phyloP scores from a whole-genome alignment of 2,113 vertebrate genomes.

The Eonycteris spelaea region DNA sequence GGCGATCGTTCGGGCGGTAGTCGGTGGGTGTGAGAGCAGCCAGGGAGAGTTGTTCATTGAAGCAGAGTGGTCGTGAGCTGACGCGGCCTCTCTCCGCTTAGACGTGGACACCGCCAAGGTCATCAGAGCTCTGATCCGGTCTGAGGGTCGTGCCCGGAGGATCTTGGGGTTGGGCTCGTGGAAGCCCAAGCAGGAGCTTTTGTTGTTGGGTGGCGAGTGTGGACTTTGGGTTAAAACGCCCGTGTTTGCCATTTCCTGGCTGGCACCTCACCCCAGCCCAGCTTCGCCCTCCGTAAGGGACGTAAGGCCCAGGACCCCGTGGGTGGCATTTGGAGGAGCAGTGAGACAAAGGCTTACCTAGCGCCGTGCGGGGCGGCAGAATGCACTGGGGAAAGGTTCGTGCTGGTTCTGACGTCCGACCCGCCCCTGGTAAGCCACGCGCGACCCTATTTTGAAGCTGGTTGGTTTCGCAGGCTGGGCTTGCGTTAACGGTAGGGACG shows the following conservation, averaged over 20 bases:
- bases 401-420: not conserved
- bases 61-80: not conserved
- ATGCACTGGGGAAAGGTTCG: not conserved
- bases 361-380: fast-evolving
- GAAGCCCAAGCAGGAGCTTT: too few relatives aligned
- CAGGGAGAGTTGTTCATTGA: not conserved
- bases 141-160: not conserved
- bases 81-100: not conserved
- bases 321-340: not conserved
- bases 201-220: not conserved
- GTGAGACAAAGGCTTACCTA: not conserved
- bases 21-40: not conserved
- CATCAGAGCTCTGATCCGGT: not conserved
- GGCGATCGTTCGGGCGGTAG: too few relatives aligned
- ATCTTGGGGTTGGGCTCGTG: not conserved
- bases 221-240: not conserved
- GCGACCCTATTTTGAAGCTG: not conserved
- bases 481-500: not conserved
- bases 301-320: not conserved
- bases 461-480: not conserved
- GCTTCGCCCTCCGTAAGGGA: not conserved
- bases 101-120: not conserved
- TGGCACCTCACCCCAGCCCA: not conserved
- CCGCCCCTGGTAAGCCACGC: not conserved
- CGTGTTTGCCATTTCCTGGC: not conserved